A percentile compares a stretch with the other conserved stretches of the same genome.
These are phyloP conservation scores for Pampus argenteus DNA, from an alignment of 2,797 vertebrate species.

Conservation along the genomic window DNA sequence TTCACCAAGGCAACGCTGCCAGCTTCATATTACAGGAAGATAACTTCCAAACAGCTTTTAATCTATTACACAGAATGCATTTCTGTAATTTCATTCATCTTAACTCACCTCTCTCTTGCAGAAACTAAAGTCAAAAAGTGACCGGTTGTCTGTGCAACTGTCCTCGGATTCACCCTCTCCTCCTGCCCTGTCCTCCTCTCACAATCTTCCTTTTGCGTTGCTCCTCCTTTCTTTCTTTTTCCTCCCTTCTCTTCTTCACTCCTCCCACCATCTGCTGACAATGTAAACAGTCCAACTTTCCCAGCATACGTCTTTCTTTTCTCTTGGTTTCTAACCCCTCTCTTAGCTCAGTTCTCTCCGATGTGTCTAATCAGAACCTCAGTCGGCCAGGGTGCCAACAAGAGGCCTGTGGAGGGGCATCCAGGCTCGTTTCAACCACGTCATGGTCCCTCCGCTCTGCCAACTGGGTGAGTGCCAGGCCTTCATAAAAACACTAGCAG, in stretches of 20 bases:
- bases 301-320: slow-evolving; percentile 55
- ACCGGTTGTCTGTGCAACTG: slow-evolving; percentile 55
- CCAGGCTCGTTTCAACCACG: slow-evolving; percentile 58
- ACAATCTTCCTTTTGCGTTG: slow-evolving; percentile 51
- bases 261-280: slow-evolving; percentile 73
- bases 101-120: slow-evolving; percentile 67
- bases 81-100: slow-evolving; percentile 48
- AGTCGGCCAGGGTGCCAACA: slow-evolving; percentile 53
- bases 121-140: slow-evolving; percentile 52
- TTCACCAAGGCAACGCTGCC: slow-evolving; percentile 64
- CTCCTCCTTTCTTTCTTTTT: slow-evolving; percentile 70
- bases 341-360: slow-evolving; percentile 42
- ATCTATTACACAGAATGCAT: slow-evolving; percentile 22
- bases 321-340: slow-evolving; percentile 37
- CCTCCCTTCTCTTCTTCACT: slow-evolving; percentile 54
- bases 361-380: slow-evolving; percentile 53
- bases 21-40: slow-evolving; percentile 62
- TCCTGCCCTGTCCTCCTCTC: slow-evolving; percentile 64
- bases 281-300: slow-evolving; percentile 78
- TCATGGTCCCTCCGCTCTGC: slow-evolving; percentile 56
- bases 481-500: slow-evolving; percentile 71
- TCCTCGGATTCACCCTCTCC: slow-evolving; percentile 75
- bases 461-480: slow-evolving; percentile 73
- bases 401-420: slow-evolving; percentile 74
- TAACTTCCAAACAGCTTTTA: slow-evolving; percentile 33